These are phyloP conservation scores for Xanthorhoe spadicearia DNA, from an alignment of 2,888 invertebrate genomes.

Conservation along the genomic window DNA sequence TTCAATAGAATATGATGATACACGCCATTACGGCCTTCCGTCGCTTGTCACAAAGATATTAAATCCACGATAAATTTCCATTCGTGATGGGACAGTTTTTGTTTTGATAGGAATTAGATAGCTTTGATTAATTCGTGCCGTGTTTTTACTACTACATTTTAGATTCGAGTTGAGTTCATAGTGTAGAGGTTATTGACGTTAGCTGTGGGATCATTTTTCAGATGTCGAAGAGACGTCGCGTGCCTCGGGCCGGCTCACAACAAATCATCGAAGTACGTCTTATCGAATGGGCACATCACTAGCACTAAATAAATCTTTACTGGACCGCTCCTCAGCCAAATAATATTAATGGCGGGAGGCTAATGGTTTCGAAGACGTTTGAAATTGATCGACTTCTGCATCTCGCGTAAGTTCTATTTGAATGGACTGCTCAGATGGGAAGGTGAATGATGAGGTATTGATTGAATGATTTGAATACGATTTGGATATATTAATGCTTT, in stretches of 20 bases:
- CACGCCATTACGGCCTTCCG: slow-evolving; percentile 71
- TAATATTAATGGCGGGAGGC: slow-evolving; percentile 72
- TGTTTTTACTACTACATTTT: slow-evolving; percentile 25
- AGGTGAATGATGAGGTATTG: slow-evolving; percentile 44
- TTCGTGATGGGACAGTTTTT: slow-evolving; percentile 67
- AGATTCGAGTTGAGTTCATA: slow-evolving; percentile 34
- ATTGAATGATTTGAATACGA: slow-evolving; percentile 60
- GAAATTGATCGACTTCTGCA: slow-evolving; percentile 69
- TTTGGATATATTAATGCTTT: slow-evolving; percentile 37
- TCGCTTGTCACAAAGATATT: slow-evolving; percentile 69
- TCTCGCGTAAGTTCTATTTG: slow-evolving; percentile 48
- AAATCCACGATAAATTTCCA: slow-evolving; percentile 68
- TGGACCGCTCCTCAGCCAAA: slow-evolving; percentile 65
- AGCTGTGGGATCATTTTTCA: slow-evolving; percentile 46
- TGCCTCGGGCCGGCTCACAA: slow-evolving; percentile 63
- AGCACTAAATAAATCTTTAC: slow-evolving; percentile 75
- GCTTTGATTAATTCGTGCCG: slow-evolving; percentile 42
- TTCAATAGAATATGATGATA: slow-evolving; percentile 77
- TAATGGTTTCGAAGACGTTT: slow-evolving; percentile 76
- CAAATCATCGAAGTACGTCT: slow-evolving; percentile 73
- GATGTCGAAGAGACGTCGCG: slow-evolving; percentile 61
- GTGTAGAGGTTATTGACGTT: slow-evolving; percentile 44
- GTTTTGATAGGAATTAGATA: slow-evolving; percentile 60
- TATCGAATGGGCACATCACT: slow-evolving; percentile 79
- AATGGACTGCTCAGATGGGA: slow-evolving; percentile 47